Percentiles rank a stretch among this genome's conserved stretches.
phyloP scores from a whole-genome alignment of 2,888 invertebrate genomes.

The Suillia variegata region DNA sequence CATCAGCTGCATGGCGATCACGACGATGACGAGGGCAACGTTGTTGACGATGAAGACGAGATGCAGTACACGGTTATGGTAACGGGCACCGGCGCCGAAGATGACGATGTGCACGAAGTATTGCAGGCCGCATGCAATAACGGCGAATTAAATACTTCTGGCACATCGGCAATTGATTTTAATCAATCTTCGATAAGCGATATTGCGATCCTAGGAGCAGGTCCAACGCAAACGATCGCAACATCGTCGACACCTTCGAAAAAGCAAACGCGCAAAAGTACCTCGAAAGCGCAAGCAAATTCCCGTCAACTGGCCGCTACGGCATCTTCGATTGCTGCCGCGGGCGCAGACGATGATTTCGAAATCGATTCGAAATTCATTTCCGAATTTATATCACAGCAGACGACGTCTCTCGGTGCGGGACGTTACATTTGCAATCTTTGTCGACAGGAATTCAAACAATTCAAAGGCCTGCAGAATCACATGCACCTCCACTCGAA shows the following conservation, averaged over 20 bases:
- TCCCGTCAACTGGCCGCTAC: slow-evolving; percentile 53
- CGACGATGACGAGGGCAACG: slow-evolving; percentile 18
- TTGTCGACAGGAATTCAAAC: slow-evolving; percentile 69
- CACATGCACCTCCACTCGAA: slow-evolving; percentile 70
- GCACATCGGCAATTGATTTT: slow-evolving; percentile 2
- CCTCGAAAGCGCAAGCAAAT: slow-evolving; percentile 33
- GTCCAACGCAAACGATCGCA: background rate
- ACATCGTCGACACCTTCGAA: slow-evolving; percentile 3
- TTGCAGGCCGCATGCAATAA: slow-evolving; percentile 30
- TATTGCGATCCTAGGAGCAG: too few species aligned
- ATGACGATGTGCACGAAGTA: slow-evolving; percentile 32
- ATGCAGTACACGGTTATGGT: slow-evolving; percentile 53
- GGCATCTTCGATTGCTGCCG: slow-evolving; percentile 50
- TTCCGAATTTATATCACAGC: slow-evolving; percentile 60
- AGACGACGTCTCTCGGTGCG: slow-evolving; percentile 65
- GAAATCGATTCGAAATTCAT: slow-evolving; percentile 55
- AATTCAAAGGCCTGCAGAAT: slow-evolving; percentile 67
- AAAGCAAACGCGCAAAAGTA: slow-evolving; percentile 33
- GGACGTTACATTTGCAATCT: slow-evolving; percentile 69
- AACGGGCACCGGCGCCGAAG: slow-evolving; percentile 36
- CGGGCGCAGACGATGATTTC: slow-evolving; percentile 50
- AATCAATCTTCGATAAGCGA: background rate
- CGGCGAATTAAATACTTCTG: slow-evolving; percentile 23
- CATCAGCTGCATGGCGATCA: slow-evolving; percentile 19
- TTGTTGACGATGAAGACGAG: slow-evolving; percentile 44